These are phyloP conservation scores for Eurosta solidaginis DNA, from an alignment of 1,140 invertebrate genomes.

Conservation along the genomic window DNA sequence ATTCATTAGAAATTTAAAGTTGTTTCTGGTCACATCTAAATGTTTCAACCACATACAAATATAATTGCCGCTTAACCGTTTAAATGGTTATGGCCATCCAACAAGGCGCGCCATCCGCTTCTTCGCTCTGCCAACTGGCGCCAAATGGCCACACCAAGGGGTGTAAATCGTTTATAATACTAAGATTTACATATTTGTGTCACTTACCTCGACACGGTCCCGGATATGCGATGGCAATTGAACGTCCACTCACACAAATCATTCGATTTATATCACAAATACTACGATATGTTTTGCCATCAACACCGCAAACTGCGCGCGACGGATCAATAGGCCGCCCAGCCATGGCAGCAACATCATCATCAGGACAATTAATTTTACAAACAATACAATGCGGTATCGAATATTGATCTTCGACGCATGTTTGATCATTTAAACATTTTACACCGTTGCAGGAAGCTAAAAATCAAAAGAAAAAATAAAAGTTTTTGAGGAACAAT, in stretches of 20 bases:
- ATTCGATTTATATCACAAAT: constrained; percentile 82
- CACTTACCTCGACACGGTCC: constrained; percentile 81
- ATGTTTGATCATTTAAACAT: constrained; percentile 80
- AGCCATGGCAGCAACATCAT: constrained; percentile 38
- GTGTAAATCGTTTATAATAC: no score
- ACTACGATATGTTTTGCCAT: constrained; percentile 85
- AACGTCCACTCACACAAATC: constrained; percentile 79
- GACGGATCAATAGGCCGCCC: constrained; percentile 52
- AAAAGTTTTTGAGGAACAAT: neutral
- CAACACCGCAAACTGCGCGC: constrained; percentile 80
- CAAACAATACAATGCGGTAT: constrained; percentile 83
- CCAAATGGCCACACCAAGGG: no score
- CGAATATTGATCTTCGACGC: constrained; percentile 84
- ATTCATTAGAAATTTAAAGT: no score
- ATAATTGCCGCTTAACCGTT: no score
- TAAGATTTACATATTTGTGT: no score
- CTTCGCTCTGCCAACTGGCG: no score
- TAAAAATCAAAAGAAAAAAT: constrained; percentile 50
- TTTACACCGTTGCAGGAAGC: constrained; percentile 78
- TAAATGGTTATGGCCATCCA: no score
- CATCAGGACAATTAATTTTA: constrained; percentile 68
- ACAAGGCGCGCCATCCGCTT: no score
- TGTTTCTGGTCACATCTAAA: no score
- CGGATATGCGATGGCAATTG: constrained; percentile 83
- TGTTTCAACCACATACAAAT: no score